Evolutionary conservation across 2,797 vertebrate species (phyloP).

Genomic region (Chelonia mydas): DNA sequence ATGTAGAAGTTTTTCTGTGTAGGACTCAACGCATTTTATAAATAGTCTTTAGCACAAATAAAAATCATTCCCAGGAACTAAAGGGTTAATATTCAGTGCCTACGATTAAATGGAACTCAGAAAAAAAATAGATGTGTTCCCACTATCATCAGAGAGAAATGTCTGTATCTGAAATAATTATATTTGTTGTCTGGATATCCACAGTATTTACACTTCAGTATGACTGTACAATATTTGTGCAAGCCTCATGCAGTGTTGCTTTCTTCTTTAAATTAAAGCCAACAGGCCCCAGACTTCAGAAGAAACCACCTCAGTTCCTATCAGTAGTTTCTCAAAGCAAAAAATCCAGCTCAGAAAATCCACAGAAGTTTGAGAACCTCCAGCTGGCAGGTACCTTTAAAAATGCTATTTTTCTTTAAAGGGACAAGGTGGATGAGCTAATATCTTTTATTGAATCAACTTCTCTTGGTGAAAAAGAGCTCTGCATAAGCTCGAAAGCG

Average conservation of each 20-base stretch:
- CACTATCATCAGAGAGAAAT: neutral
- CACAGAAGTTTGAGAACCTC: too few species aligned
- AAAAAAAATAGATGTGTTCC: neutral
- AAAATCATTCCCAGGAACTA: neutral
- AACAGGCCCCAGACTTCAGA: neutral
- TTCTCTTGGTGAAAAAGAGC: too few species aligned
- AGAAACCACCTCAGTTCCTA: neutral
- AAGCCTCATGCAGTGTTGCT: neutral
- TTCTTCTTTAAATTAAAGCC: neutral
- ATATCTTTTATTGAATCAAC: too few species aligned
- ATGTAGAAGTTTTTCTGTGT: neutral
- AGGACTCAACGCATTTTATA: neutral
- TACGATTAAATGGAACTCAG: neutral
- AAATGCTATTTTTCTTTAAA: too few species aligned
- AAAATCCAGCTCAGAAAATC: fast-evolving
- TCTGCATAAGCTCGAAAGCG: too few species aligned
- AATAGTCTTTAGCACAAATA: neutral
- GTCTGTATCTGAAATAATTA: neutral
- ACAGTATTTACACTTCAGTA: neutral
- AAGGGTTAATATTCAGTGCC: neutral
- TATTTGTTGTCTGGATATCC: neutral
- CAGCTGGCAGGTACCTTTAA: too few species aligned
- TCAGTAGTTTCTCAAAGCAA: fast-evolving
- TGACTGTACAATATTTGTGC: neutral
- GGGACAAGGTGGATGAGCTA: too few species aligned